Evolutionary conservation across 53 echinoderm and acorn worm genomes (phyloP).

Genomic region (Holothuria leucospilota): DNA sequence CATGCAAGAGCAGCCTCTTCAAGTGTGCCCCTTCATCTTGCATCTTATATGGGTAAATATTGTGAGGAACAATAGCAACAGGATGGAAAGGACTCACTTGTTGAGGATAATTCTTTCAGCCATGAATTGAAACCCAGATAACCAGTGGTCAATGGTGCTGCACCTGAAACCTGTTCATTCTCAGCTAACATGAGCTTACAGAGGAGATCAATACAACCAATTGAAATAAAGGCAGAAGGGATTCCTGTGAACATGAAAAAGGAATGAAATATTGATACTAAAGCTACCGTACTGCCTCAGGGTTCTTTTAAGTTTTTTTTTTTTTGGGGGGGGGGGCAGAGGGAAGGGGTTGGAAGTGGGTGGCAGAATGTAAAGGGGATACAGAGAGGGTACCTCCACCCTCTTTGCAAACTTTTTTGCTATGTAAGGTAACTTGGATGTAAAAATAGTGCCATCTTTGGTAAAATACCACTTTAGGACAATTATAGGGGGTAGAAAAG

Average conservation of each 20-base stretch:
- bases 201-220: conserved; percentile 76
- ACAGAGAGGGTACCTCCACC: too few relatives aligned
- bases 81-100: conserved; percentile 60
- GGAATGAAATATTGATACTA: neutral
- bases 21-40: neutral
- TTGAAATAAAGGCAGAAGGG: conserved; percentile 89
- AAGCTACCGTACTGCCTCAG: too few relatives aligned
- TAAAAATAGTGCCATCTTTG: too few relatives aligned
- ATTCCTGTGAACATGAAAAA: conserved; percentile 62
- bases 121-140: conserved; percentile 94
- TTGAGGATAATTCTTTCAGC: conserved; percentile 92
- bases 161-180: conserved; percentile 91
- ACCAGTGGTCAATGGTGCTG: conserved; percentile 89
- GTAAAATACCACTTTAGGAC: too few relatives aligned
- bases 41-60: neutral
- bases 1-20: too few relatives aligned
- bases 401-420: too few relatives aligned
- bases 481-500: too few relatives aligned
- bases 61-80: neutral
- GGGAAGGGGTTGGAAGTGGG: too few relatives aligned
- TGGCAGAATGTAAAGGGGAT: too few relatives aligned
- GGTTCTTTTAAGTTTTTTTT: too few relatives aligned
- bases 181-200: conserved; percentile 84
- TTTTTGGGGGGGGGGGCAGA: too few relatives aligned
- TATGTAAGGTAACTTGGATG: too few relatives aligned